Evolutionary conservation across 2,113 vertebrate genomes (phyloP).

Genomic region (Hiodon alosoides): DNA sequence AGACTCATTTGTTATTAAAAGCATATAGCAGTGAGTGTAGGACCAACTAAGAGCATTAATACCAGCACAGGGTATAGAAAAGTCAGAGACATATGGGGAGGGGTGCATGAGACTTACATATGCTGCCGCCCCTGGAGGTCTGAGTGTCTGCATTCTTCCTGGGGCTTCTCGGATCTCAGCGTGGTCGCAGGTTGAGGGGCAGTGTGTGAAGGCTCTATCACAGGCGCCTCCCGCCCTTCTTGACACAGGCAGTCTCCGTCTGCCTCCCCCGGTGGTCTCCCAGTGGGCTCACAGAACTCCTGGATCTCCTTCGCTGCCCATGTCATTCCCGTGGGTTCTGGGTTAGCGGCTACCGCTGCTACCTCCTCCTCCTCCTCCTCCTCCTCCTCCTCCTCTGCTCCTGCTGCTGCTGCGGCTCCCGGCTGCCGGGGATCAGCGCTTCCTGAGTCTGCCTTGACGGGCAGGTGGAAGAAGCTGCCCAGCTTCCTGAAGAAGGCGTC

Average conservation of each 20-base stretch:
- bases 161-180: background rate
- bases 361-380: background rate
- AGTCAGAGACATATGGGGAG: background rate
- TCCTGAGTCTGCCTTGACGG: slow-evolving; percentile 26
- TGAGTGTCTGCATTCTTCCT: background rate
- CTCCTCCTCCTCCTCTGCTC: background rate
- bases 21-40: background rate
- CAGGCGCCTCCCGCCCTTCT: background rate
- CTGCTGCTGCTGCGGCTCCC: background rate
- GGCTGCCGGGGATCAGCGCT: background rate
- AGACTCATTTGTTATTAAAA: background rate
- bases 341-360: background rate
- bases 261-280: background rate
- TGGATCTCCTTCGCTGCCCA: slow-evolving; percentile 12
- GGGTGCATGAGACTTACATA: slow-evolving; percentile 28
- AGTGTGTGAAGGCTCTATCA: no score
- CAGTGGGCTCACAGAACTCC: slow-evolving; percentile 14
- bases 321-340: slow-evolving; percentile 18
- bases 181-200: no score
- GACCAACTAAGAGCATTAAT: background rate
- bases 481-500: slow-evolving; percentile 43
- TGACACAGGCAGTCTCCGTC: background rate
- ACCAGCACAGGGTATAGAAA: background rate
- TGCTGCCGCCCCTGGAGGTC: slow-evolving; percentile 8
- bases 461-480: slow-evolving; percentile 41